Base-by-base conservation (phyloP, 2,113 vertebrate genomes). In the Urocynchramus pylzowi region DNA sequence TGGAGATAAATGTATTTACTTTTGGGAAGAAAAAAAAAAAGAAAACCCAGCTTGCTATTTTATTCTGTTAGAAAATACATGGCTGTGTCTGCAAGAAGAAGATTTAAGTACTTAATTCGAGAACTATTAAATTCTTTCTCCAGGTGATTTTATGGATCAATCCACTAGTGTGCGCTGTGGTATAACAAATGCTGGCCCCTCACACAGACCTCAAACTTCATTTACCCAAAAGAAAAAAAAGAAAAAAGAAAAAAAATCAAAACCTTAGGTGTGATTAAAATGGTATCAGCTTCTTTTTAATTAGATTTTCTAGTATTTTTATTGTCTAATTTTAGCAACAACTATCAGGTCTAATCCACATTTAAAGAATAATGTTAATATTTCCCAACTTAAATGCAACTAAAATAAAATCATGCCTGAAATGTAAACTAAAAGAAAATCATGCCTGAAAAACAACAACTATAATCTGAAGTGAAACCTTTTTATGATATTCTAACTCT, bases 161-260 rank as follows among this genome's bases (percentile, higher is more conserved):
- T 78, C 97, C 98, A 98, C 98, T 98, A 98, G 98, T 98, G 97
- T 97, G 98, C 96, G 97, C 98, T 98, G 94, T 97, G 94, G 95
- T 80, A 96, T 97, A 97, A 98, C 84, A 92, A 98, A 98, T 96
- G 39, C 15, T 42, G 80, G 53, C 13, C n/a, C 37, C 49, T 20
- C 68, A 45, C 49, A 61, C n/a, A 22, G 7, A n/a, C 19, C 44
- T 41, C 31, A 59, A 61, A 87, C 56, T 87, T 52, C 45, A 92
- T 80, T 85, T 94, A 67, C 15, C 33, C 54, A 71, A 24, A 23
- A 54, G 7, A 15, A 14, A 65, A 22, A 68, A 33, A 24, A 50
- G 31, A 23, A 21, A 60, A 4, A 14, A 7, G 67, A 65, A 30
- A 23, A 59, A 53, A 30, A 22, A 63, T 31, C 35, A 79, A 88